Percentiles rank a stretch among this genome's conserved stretches.
phyloP scores from a whole-genome alignment of 2,888 invertebrate species.

The Zaprionus obscuricornis region DNA sequence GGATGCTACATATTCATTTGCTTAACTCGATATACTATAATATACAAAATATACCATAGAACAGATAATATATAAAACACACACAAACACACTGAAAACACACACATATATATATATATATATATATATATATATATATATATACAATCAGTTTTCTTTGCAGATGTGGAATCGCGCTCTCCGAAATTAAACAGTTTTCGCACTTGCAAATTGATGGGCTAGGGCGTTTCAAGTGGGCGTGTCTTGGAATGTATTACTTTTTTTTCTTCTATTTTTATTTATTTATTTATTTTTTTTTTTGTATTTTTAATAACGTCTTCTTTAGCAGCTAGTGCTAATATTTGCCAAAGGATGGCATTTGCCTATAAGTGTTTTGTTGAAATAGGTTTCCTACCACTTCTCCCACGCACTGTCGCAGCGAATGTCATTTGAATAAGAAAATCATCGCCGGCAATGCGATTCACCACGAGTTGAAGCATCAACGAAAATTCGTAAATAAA shows the following conservation, averaged over 20 bases:
- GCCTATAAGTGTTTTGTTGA: conserved; percentile 73
- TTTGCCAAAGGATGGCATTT: conserved; percentile 71
- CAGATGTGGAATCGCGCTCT: conserved; percentile 40
- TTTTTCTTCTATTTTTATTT: conserved; percentile 12
- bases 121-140: conserved; percentile 16
- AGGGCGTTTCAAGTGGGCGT: conserved; percentile 17
- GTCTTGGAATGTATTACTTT: conserved; percentile 28
- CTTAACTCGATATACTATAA: conserved; percentile 24
- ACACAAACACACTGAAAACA: no score
- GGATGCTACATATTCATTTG: conserved; percentile 25
- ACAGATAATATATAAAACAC: no score
- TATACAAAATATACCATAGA: conserved; percentile 14
- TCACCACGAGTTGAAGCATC: conserved; percentile 31
- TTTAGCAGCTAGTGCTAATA: conserved; percentile 54
- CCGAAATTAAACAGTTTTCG: conserved; percentile 49
- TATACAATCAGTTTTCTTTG: background rate
- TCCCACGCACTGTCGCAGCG: conserved; percentile 33
- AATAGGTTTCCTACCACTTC: conserved; percentile 61
- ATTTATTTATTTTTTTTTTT: conserved; percentile 9
- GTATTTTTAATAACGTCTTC: conserved; percentile 27
- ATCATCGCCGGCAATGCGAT: conserved; percentile 36
- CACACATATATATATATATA: conserved; percentile 20
- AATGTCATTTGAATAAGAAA: conserved; percentile 47
- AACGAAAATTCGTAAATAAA: conserved; percentile 72
- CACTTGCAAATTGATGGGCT: conserved; percentile 24